A percentile compares a stretch with the other conserved stretches of the same genome.
These are phyloP conservation scores for Oxygymnocypris stewartii DNA, from an alignment of 2,113 vertebrate genomes.

Conservation along the genomic window DNA sequence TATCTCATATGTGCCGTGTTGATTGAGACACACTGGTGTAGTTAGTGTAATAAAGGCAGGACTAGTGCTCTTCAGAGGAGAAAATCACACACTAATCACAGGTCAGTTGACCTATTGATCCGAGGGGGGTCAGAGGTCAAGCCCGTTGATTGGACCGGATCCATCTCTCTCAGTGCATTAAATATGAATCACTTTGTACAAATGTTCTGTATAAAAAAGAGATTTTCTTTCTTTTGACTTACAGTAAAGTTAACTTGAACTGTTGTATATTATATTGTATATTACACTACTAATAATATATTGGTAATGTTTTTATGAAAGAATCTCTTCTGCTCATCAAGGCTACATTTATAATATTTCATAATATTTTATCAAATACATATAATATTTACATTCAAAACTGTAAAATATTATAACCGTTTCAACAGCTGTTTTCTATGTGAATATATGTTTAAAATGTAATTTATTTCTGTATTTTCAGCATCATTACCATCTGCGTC, in stretches of 20 bases:
- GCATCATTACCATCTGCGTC: not conserved
- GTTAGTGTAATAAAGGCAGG: slow-evolving; percentile 19
- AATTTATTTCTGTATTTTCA: not conserved
- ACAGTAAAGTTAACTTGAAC: slow-evolving; percentile 55
- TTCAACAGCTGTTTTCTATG: not conserved
- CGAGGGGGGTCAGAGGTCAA: slow-evolving; percentile 34
- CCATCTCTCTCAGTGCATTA: not conserved
- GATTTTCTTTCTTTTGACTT: not conserved
- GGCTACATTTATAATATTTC: not conserved
- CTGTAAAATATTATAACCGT: not conserved
- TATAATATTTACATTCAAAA: no score
- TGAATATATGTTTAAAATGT: not conserved
- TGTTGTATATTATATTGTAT: not conserved
- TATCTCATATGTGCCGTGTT: slow-evolving; percentile 37
- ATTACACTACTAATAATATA: not conserved
- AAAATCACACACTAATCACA: slow-evolving; percentile 62
- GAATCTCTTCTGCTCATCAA: not conserved
- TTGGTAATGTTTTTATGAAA: no score
- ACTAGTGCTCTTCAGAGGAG: slow-evolving; percentile 47
- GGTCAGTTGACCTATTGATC: slow-evolving; percentile 58
- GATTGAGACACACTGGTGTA: slow-evolving; percentile 37
- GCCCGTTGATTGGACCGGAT: slow-evolving; percentile 66
- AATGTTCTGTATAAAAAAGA: not conserved
- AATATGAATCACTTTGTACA: not conserved
- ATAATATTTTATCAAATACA: no score